Evolutionary conservation across 2,113 vertebrate species (phyloP), one percentile per base, ranked within the genome.

Genomic region (Oreochromis spilurus): DNA sequence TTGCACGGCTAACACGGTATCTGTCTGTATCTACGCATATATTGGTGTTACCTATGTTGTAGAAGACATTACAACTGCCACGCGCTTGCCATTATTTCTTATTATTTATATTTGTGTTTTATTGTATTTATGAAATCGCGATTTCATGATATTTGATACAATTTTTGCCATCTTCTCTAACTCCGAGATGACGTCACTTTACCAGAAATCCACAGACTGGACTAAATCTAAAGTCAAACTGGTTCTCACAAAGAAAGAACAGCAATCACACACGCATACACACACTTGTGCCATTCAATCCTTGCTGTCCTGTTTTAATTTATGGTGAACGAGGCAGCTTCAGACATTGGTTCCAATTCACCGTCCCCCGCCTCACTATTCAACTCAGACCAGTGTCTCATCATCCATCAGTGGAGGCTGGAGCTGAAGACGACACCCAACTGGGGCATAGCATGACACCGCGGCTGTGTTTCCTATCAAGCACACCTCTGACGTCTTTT

Each of bases 341-440:
- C 92, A 95, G 91, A 94, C 91, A 84, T 85, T 84, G 91, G 84
- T 91, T 94, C 91, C 90, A 89, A 93, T 95, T 94, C 90, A 38
- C 87, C 67, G 26, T 90, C 87, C 91, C 92, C 91, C 85, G 80
- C 89, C 85, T 84, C 45, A 26, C 84, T 24, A 54, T 54, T 87
- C 36, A 80, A 83, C 92, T 93, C 92, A 93, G 86, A 92, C 89
- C 88, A 90, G 87, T 90, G 92, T 92, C 92, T 93, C 95, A 91
- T 96, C 95, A 95, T 96, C 93, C 94, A 96, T 96, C 96, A 96
- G 82, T 80, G 79, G 82, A 88, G 88, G 85, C 82, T 88, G 90
- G 84, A 91, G 87, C 54, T 84, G 84, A 93, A 91, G 94, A 93
- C 58, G 84, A 93, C 90, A 89, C 88, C 91, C 90, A 89, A 79